Evolutionary conservation across 2,113 vertebrate species (phyloP), one percentile per base, ranked within the genome.

Genomic region (Plotosus lineatus): DNA sequence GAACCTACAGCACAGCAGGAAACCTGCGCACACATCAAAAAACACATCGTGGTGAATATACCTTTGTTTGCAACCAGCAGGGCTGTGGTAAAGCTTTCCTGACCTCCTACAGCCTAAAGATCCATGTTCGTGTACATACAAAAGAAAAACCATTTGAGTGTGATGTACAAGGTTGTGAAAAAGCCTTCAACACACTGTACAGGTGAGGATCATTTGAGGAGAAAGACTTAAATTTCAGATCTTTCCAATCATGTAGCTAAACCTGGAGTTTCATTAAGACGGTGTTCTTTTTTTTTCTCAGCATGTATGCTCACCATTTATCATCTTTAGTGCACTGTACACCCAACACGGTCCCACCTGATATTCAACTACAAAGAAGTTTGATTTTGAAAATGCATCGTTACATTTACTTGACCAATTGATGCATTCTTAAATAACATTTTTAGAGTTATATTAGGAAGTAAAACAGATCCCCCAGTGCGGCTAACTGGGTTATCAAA

Each of bases 81-180:
- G 97, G 97, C 87, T 99, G 98, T 36, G 98, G 98, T 84, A 99
- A 99, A 88, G 97, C 98, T 90, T 99, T 99, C 87, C 97, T 99
- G 85, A 99, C 98, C 51, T 99, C 98, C 8, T 99, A 99, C 92
- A 99, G 97, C 90, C 96, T 99, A 88, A 98, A 97, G 90, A 99
- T 99, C 91, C 98, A 99, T 0, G 97, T 99, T 23, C 93, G 98
- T 2, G 97, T 99, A 84, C 98, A 99, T 93, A 99, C 98, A 21
- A 99, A 99, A 91, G 98, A 99, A 87, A 99, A 99, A 88, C 97
- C 98, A 0, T 99, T 99, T 33, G 98, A 99, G 86, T 99, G 98
- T 21, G 96, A 98, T 0, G 96, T 98, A 80, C 97, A 98, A 87
- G 97, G 97, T 89, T 99, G 98, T 75, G 97, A 98, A 85, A 99